phyloP scores from a whole-genome alignment of 2,113 vertebrate species.

The Notarius quadriscutis region DNA sequence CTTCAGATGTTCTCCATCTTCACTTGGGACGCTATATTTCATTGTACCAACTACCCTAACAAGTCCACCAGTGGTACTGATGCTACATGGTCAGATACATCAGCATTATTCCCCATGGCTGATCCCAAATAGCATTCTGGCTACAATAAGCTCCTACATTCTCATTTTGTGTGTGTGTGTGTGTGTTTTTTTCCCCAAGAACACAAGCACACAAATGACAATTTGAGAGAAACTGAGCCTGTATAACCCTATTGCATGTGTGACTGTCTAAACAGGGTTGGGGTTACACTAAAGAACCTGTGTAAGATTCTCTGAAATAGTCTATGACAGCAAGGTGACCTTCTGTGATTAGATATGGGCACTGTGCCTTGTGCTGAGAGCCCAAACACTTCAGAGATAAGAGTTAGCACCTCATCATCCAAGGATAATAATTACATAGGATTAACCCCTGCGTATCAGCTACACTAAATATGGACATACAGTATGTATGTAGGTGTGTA shows the following conservation, averaged over 20 bases:
- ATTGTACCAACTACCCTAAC: not conserved
- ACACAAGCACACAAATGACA: not conserved
- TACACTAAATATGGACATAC: not conserved
- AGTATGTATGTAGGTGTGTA: not conserved
- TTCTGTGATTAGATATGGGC: conserved; percentile 14
- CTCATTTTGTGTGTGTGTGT: not conserved
- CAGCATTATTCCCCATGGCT: not conserved
- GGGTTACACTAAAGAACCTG: not conserved
- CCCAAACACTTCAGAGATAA: conserved; percentile 17
- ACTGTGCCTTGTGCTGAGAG: not conserved
- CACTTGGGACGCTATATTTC: not conserved
- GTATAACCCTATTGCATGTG: not conserved
- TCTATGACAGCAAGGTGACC: conserved; percentile 12
- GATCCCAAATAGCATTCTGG: not conserved
- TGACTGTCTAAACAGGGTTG: not conserved
- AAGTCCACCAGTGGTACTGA: not conserved
- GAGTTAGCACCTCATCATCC: conserved; percentile 38
- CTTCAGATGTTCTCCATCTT: not conserved
- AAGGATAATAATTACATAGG: conserved; percentile 23
- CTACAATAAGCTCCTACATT: not conserved
- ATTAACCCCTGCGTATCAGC: not conserved
- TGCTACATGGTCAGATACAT: not conserved
- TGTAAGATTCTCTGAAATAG: not conserved
- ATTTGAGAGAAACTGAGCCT: not conserved
- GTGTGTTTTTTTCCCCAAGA: not conserved